Evolutionary conservation across 2,797 vertebrate species (phyloP), one percentile per base, ranked within the genome.

Genomic region (Carcharodon carcharias): DNA sequence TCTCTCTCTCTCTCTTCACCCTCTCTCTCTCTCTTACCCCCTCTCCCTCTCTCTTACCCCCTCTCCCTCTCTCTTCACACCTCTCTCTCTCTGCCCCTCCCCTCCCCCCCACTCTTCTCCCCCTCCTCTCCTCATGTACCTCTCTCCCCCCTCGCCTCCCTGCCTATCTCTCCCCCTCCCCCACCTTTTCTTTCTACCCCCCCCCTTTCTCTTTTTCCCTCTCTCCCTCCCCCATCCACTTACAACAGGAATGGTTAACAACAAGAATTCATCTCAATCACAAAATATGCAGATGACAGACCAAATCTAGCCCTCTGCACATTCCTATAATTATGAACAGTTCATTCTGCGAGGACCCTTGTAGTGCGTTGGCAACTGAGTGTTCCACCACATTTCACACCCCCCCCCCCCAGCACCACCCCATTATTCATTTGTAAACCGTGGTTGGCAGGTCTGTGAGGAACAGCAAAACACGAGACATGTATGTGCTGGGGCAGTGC

Each of bases 241-340:
- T 97, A 96, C 97, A 96, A 85, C 96, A 89, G 96, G 97, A 96
- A 96, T 58, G 56, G 69, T 12, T 31, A 26, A 45, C 63, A 63
- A 50, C 31, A 35, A 56, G 50, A 71, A 95, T 95, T 54, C 67
- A 28, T 56, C 69, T 56, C 21, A 18, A 8, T 28, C 16, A n/a
- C 28, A 63, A 58, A 92, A n/a, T 2, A 61, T n/a, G 58, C 50
- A 73, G 28, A 95, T 54, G 11, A 28, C 65, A 50, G 45, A 54
- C 67, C 50, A 73, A 54, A 71, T 73, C 94, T 92, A 8, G 61
- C 40, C 16, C 16, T 28, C 54, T 31, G 45, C 94, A 71, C 69
- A 54, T 95, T 71, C 45, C 21, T 69, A 11, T 95, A 14, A 45
- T 16, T 54, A 50, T 21, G 50, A 40, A 31, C 23, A 31, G 67